Evolutionary conservation across 2,797 vertebrate species (phyloP), one percentile per base, ranked within the genome.

Genomic region (Xenops minutus): DNA sequence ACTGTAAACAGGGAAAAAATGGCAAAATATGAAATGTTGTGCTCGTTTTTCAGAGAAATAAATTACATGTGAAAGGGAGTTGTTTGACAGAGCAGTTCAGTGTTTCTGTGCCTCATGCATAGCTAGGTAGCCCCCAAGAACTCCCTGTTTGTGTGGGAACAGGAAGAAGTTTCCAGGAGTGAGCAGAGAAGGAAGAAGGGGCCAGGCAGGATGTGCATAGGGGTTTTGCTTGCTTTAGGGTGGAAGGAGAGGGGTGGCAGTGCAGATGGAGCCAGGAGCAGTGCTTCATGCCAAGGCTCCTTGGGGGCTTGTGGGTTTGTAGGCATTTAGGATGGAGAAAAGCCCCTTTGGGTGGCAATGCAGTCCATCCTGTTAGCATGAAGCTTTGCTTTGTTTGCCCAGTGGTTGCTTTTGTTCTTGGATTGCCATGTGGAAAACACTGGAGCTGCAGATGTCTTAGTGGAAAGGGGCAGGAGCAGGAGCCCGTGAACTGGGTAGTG

Each of bases 201-300:
- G 29, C 29, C 9, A 24, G 14, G 15, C 30, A 68, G 41, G 37
- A 6, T 27, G 21, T 34, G 15, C 10, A 5, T 18, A 9, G 19
- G 21, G 14, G 3, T 37, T 89, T 89, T 39, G 1, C 20, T 48
- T 77, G 29, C 52, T 77, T 62, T n/a, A 63, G 7, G 6, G 32
- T 24, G 29, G 37, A 83, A 55, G 43, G 64, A 81, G 48, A 51
- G 22, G 52, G 20, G 7, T 64, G 54, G 49, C 41, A 24, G 7
- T 68, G 59, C 37, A 79, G 59, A 34, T 79, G 55, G 23, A 79
- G 26, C 23, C 72, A 68, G 58, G 46, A 58, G 12, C 37, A 66
- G 51, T 0, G 0, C 32, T 41, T 75, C 0, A 2, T 87, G 58
- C 46, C 55, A 58, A 54, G 30, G 37, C 12, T 87, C 5, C 61